Evolutionary conservation across 2,888 invertebrate genomes (phyloP), one percentile per base, ranked within the genome.

Genomic region (Dioctria rufipes): DNA sequence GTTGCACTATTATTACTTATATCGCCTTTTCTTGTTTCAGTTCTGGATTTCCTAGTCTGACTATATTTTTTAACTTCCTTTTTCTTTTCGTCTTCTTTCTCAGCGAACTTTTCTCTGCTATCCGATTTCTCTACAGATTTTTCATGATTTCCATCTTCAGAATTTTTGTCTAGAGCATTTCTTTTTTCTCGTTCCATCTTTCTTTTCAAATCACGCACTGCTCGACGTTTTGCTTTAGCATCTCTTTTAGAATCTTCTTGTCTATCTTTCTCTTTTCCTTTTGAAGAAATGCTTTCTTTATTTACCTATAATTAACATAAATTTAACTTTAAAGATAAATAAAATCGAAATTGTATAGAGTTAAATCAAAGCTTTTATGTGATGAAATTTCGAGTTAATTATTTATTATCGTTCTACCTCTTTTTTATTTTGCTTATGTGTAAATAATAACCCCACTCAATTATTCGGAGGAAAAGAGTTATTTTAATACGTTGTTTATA

Each of bases 141-240:
- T 51, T 71, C 51, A 11, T 37, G 39, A 8, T 54, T 37, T 5
- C 9, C 82, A 43, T 69, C 82, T 51, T 37, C 65, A 80, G 43
- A 65, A 80, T 42, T 83, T 84, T 80, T 81, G 6, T 85, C 3
- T 65, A 83, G 83, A 39, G 79, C 66, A 25, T 85, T 88, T 84
- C 87, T 87, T 84, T 87, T 87, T 83, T 90, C 88, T 85, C 91
- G 87, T 46, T 88, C 88, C 75, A 88, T 87, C 3, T 87, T 86
- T 0, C 89, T 85, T 4, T 86, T 85, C 77, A 87, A 87, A 83
- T 88, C 87, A 4, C 88, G 87, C 77, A 87, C 88, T 0, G 86
- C 86, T 9, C 87, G 84, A 2, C 88, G 86, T 37, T 87, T 87
- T 0, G 87, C 85, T 2, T 88, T 85, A 3, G 87, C 84, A 42